phyloP scores from a whole-genome alignment of 2,797 vertebrate species.

The Pseudochirops cupreus region DNA sequence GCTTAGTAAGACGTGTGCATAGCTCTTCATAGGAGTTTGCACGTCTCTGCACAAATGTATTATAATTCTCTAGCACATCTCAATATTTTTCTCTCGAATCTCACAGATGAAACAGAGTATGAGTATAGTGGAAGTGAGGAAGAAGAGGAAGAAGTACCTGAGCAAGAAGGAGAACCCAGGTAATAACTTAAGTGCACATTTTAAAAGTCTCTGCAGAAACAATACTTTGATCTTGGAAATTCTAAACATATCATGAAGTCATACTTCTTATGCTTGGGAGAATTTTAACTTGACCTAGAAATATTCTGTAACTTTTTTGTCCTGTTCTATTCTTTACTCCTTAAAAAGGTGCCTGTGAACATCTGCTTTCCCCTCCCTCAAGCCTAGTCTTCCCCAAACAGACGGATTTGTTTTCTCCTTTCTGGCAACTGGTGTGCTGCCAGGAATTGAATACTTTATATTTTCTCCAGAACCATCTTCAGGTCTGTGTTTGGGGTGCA shows the following conservation, averaged over 20 bases:
- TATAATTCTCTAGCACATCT: neutral
- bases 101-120: constrained; percentile 97
- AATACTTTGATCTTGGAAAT: neutral
- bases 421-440: neutral
- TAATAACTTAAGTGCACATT: constrained; percentile 70
- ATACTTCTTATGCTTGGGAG: neutral
- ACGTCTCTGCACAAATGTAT: rapidly evolving
- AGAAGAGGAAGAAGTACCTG: constrained; percentile 97
- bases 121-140: constrained; percentile 99
- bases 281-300: neutral
- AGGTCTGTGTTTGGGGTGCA: neutral
- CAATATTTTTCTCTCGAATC: constrained; percentile 61
- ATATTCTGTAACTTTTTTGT: neutral
- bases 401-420: neutral
- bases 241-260: neutral
- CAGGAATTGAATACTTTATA: neutral
- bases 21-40: neutral
- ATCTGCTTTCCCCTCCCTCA: neutral
- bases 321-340: neutral
- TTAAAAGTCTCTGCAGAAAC: neutral
- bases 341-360: neutral
- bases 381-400: neutral
- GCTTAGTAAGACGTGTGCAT: neutral
- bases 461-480: neutral
- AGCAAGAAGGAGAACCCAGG: constrained; percentile 99